Conservation (phyloP, 2,797 vertebrate genomes). For the Hippocampus kuda region DNA sequence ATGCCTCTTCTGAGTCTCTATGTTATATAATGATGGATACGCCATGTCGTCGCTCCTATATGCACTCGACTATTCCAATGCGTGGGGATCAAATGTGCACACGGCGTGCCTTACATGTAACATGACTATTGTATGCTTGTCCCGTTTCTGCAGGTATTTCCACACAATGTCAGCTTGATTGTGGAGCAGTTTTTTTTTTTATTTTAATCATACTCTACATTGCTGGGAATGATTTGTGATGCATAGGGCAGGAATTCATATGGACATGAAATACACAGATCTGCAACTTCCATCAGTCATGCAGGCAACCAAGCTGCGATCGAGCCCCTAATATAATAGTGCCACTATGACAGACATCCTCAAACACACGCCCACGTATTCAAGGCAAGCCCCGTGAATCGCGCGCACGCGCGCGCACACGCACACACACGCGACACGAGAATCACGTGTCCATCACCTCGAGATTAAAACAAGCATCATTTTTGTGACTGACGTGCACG, state of each 20-base stretch:
- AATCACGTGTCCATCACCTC: slow-evolving; percentile 5
- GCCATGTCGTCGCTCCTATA: slow-evolving; percentile 13
- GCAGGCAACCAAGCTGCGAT: not conserved
- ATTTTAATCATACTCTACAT: not conserved
- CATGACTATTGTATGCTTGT: slow-evolving; percentile 9
- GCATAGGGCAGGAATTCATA: not conserved
- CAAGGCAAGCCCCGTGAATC: slow-evolving; percentile 33
- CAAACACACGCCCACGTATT: slow-evolving; percentile 33
- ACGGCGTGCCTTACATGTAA: slow-evolving; percentile 40
- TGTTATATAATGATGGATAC: slow-evolving; percentile 51
- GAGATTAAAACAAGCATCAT: not conserved
- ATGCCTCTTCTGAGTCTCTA: slow-evolving; percentile 22
- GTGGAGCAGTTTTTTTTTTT: slow-evolving; percentile 2
- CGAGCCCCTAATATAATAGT: slow-evolving; percentile 15
- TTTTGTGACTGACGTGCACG: not conserved
- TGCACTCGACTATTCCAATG: slow-evolving; percentile 16
- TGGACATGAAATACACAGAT: not conserved
- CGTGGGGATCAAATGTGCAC: slow-evolving; percentile 26
- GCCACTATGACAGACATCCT: slow-evolving; percentile 17
- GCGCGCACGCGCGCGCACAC: slow-evolving; percentile 12
- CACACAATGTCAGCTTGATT: slow-evolving; percentile 10
- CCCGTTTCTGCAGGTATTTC: slow-evolving; percentile 7
- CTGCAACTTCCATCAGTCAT: not conserved
- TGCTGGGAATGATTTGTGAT: not conserved
- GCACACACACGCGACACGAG: not conserved